These are phyloP conservation scores for Sminthurides aquaticus DNA, from an alignment of 2,888 invertebrate genomes.

Conservation along the genomic window DNA sequence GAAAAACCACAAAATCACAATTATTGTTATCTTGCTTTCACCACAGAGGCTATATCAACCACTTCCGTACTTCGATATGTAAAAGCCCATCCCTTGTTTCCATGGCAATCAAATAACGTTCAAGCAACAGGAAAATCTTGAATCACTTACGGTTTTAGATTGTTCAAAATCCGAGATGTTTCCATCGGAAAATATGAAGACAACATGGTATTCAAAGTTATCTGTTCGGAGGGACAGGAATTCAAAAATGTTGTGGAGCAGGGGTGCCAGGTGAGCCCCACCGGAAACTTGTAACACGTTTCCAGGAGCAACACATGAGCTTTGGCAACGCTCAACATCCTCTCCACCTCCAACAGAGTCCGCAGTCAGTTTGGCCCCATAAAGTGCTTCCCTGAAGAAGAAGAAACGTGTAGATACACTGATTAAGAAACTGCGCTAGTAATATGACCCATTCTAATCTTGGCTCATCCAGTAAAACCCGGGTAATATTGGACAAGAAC, in stretches of 20 bases:
- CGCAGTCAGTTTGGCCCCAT: conserved; percentile 25
- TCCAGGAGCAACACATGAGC: conserved; percentile 7
- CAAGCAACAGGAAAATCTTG: no score
- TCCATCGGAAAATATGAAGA: conserved; percentile 36
- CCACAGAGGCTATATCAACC: no score
- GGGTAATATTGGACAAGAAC: no score
- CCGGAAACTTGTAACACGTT: background rate
- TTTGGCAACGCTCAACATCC: background rate
- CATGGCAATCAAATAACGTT: no score
- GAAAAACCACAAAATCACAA: conserved; percentile 9
- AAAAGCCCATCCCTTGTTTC: no score
- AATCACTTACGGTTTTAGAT: conserved; percentile 24
- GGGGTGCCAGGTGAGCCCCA: conserved; percentile 23
- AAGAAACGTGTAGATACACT: background rate
- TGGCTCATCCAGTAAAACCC: no score
- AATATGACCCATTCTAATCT: no score
- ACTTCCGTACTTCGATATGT: no score
- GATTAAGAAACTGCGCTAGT: background rate
- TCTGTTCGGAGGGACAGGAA: conserved; percentile 27
- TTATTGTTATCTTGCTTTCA: background rate
- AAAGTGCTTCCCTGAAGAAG: conserved; percentile 27
- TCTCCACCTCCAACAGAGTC: conserved; percentile 15
- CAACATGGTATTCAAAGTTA: conserved; percentile 32
- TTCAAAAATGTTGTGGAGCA: conserved; percentile 28
- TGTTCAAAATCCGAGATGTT: conserved; percentile 28